Evolutionary conservation across 2,797 vertebrate genomes (phyloP).

Genomic region (Sciaenops ocellatus): DNA sequence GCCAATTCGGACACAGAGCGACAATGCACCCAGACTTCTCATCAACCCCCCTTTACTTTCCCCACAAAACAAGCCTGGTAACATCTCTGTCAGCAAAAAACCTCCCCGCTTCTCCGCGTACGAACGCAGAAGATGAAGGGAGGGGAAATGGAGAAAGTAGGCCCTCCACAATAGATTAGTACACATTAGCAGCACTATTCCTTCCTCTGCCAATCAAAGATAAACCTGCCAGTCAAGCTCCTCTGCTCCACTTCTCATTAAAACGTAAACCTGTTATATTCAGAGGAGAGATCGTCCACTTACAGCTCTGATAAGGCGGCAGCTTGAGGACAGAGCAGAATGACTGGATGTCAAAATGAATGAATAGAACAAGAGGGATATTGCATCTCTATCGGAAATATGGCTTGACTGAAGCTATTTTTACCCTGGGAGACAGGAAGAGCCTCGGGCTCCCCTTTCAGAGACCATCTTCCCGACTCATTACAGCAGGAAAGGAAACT

Average conservation of each 20-base stretch:
- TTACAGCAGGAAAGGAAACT: conserved; percentile 28
- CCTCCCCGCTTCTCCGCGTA: conserved; percentile 24
- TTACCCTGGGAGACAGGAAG: conserved; percentile 35
- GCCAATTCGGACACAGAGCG: conserved; percentile 55
- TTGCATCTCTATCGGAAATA: conserved; percentile 46
- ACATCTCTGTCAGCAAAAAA: conserved; percentile 71
- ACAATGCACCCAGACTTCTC: conserved; percentile 54
- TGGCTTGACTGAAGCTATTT: conserved; percentile 59
- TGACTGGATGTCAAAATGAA: conserved; percentile 55
- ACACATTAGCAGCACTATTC: conserved; percentile 46
- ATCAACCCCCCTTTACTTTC: conserved; percentile 28
- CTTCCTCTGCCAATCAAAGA: conserved; percentile 71
- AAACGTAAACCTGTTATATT: conserved; percentile 60
- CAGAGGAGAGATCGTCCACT: conserved; percentile 44
- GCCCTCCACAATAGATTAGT: conserved; percentile 59
- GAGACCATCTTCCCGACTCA: conserved; percentile 27
- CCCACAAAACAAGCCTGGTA: conserved; percentile 56
- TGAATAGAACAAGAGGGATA: conserved; percentile 51
- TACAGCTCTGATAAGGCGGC: conserved; percentile 52
- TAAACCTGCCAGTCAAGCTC: conserved; percentile 68
- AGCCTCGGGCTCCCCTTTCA: conserved; percentile 47
- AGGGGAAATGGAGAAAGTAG: conserved; percentile 26
- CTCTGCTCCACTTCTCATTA: conserved; percentile 58
- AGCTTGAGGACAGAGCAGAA: conserved; percentile 43
- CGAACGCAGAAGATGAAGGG: conserved; percentile 34